Evolutionary conservation across 2,888 invertebrate species (phyloP), one percentile per base, ranked within the genome.

Genomic region (Heliconius ismenius): DNA sequence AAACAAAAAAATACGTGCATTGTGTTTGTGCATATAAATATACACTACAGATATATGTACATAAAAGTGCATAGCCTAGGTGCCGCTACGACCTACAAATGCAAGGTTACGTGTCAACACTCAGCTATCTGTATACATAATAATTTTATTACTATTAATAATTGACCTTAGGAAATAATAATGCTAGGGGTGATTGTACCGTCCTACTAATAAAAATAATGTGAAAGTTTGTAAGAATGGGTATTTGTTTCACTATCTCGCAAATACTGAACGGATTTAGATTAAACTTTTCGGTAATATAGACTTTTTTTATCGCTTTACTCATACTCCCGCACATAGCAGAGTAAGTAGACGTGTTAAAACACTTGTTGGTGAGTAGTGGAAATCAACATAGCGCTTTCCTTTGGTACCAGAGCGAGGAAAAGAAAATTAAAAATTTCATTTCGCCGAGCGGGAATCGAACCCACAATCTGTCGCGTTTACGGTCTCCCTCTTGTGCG

Each of bases 81-180:
- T 76, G 73, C 58, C 54, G 43, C 62, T 79, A 80, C 75, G 80
- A 77, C 76, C 76, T 78, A 77, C 69, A 75, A 67, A 78, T 49
- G 69, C 65, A 67, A 75, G 75, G 76, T 73, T 77, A 76, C 76
- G 76, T 75, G 78, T 78, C 80, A 81, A 78, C 74, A 77, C 18
- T 75, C 76, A 76, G 74, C 64, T 77, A 80, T 80, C 76, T 79
- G 54, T 58, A 58, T 78, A 75, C 28, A 70, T 69, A 26, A 58
- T 69, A 60, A 64, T 60, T 65, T 49, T 76, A 69, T 64, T 70
- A 63, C 36, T 75, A 21, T 75, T 60, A 49, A 58, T 49, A 73
- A 18, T 74, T 18, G 32, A 58, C 49, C 70, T 73, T 11, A 67
- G 21, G n/a, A 63, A 58, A n/a, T 32, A 70, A 58, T 69, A 28